A percentile compares a stretch with the other conserved stretches of the same genome.
These are phyloP conservation scores for Drosophila sp. DNA, from an alignment of 1,140 invertebrate genomes.

Conservation along the genomic window DNA sequence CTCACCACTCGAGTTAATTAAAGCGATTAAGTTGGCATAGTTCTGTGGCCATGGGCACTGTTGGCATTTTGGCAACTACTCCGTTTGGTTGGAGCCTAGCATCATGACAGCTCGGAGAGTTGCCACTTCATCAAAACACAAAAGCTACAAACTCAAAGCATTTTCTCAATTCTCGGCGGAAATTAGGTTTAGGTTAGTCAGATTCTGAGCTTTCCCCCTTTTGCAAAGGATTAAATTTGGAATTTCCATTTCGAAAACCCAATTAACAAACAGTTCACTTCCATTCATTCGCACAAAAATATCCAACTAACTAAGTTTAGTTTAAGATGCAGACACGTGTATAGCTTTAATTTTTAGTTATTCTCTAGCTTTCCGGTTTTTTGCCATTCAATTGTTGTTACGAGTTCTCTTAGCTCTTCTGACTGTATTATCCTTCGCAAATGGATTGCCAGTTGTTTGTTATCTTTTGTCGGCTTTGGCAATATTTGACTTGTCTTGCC, in stretches of 20 bases:
- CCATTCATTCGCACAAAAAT: too few relatives aligned
- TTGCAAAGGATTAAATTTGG: too few relatives aligned
- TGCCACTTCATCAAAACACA: neutral
- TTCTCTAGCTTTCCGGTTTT: neutral
- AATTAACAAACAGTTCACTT: too few relatives aligned
- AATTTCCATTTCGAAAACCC: too few relatives aligned
- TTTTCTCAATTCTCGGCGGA: neutral
- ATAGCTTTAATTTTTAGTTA: too few relatives aligned
- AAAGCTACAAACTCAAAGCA: neutral
- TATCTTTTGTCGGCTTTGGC: slow-evolving; percentile 1
- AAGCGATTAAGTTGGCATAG: slow-evolving; percentile 26
- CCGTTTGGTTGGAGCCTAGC: neutral
- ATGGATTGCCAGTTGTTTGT: slow-evolving; percentile 9
- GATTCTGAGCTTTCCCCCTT: neutral
- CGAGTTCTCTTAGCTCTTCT: neutral
- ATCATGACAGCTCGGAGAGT: neutral
- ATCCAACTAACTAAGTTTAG: too few relatives aligned
- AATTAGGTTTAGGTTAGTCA: neutral
- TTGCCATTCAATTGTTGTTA: neutral
- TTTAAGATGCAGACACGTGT: too few relatives aligned
- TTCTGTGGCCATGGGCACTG: slow-evolving; percentile 10
- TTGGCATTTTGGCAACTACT: slow-evolving; percentile 6
- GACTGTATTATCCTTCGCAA: slow-evolving; percentile 3
- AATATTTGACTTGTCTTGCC: slow-evolving; percentile 7
- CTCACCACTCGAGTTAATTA: slow-evolving; percentile 23